A percentile compares a stretch with the other conserved stretches of the same genome.
These are phyloP conservation scores for Psittacula cyanocephala DNA, from an alignment of 2,113 vertebrate genomes.

Conservation along the genomic window DNA sequence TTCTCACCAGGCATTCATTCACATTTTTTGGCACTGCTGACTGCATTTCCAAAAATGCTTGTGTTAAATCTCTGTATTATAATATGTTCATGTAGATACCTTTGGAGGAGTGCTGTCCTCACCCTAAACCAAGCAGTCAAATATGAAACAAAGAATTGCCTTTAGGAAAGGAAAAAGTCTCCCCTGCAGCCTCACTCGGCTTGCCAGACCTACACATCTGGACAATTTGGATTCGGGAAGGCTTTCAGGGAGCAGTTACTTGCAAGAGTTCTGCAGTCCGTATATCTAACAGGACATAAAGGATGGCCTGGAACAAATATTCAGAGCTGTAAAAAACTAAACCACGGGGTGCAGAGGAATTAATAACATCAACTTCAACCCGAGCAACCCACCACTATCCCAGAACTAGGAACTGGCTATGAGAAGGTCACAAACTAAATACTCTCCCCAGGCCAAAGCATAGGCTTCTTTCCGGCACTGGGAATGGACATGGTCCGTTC, in stretches of 20 bases:
- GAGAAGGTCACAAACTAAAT: neutral
- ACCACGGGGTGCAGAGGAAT: neutral
- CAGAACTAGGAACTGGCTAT: accelerated
- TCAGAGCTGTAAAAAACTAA: neutral
- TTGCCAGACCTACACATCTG: neutral
- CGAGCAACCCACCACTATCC: neutral
- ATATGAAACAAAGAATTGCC: neutral
- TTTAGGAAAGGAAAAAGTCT: neutral
- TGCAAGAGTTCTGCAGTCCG: neutral
- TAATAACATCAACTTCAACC: neutral
- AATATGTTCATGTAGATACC: neutral
- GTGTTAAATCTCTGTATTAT: neutral
- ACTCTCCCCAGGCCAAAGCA: neutral
- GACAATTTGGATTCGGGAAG: neutral
- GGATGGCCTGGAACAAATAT: neutral
- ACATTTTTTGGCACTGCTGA: conserved; percentile 13
- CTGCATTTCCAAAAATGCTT: conserved; percentile 33
- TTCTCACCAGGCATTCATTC: neutral
- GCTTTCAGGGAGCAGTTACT: neutral
- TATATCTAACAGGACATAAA: neutral
- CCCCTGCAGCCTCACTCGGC: neutral
- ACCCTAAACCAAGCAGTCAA: neutral
- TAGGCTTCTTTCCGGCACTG: neutral
- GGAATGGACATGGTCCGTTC: neutral
- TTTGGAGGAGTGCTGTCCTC: neutral